Percentiles rank a stretch among this genome's conserved stretches.
Conservation (phyloP, 37 sponge, comb jelly and placozoan genomes). For the Theonella swinhoei region DNA sequence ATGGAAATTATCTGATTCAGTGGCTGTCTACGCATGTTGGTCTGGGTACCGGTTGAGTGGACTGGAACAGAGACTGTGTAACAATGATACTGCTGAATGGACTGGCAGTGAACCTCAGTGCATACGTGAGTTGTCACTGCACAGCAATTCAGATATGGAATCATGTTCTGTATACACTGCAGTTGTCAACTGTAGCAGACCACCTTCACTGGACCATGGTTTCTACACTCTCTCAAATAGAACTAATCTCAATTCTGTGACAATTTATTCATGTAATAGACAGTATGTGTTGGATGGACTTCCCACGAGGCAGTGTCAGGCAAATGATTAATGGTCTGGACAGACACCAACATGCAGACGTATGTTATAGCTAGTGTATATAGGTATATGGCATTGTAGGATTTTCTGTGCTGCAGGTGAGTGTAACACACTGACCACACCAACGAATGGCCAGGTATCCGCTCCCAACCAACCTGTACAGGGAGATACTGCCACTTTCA, state of each 20-base stretch:
- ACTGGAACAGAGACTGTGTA: neutral
- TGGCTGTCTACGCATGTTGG: neutral
- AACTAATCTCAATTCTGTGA: neutral
- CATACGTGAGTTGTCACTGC: neutral
- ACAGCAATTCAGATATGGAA: no score
- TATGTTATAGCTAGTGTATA: neutral
- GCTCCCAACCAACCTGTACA: neutral
- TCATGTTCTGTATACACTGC: no score
- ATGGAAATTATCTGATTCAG: neutral
- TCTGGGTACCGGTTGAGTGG: slow-evolving; percentile 8
- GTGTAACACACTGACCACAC: neutral
- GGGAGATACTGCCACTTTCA: neutral
- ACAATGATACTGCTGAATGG: neutral
- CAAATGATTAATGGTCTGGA: slow-evolving; percentile 10
- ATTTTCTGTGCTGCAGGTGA: no score
- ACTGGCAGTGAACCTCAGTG: neutral
- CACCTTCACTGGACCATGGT: neutral
- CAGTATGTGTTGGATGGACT: neutral
- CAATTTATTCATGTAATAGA: neutral
- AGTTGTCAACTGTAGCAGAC: slow-evolving; percentile 7
- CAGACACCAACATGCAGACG: neutral
- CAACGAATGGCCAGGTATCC: neutral
- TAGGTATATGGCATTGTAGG: no score
- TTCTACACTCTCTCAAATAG: neutral
- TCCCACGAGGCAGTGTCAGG: neutral